A percentile compares a stretch with the other conserved stretches of the same genome.
These are phyloP conservation scores for Spondyliosoma cantharus DNA, from an alignment of 2,797 vertebrate species.

Conservation along the genomic window DNA sequence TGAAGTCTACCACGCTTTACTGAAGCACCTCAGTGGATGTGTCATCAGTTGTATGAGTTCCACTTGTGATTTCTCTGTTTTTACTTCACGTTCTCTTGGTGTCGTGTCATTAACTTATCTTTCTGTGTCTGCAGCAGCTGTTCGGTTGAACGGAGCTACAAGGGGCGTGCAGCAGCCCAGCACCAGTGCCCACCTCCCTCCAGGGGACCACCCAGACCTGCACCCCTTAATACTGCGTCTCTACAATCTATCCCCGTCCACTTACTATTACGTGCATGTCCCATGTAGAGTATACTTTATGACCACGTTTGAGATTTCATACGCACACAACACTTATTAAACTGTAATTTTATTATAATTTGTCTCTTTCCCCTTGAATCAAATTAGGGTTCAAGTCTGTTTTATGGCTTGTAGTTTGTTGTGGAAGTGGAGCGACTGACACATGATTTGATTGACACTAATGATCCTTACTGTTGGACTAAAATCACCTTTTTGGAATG, in stretches of 20 bases:
- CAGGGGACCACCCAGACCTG: constrained; percentile 43
- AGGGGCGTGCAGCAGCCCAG: constrained; percentile 20
- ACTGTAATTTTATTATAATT: not conserved
- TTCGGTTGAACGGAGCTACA: constrained; percentile 8
- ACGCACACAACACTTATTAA: not conserved
- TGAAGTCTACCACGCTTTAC: not conserved
- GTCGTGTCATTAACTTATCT: not conserved
- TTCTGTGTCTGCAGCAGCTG: constrained; percentile 44
- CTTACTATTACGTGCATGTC: constrained; percentile 39
- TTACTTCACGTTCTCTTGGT: not conserved
- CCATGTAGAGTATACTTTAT: constrained; percentile 17
- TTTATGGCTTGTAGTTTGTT: not conserved
- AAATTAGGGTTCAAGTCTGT: not conserved
- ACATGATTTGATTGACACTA: not conserved
- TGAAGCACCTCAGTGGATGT: not conserved
- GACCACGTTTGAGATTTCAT: constrained; percentile 11
- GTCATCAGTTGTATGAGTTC: not conserved
- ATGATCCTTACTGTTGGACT: constrained; percentile 15
- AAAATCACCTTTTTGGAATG: constrained; percentile 11
- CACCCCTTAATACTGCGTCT: constrained; percentile 70
- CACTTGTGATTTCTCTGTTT: not conserved
- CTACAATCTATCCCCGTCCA: constrained; percentile 64
- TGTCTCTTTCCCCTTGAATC: not conserved
- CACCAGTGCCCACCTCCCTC: constrained; percentile 23
- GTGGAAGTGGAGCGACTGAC: not conserved